These are phyloP conservation scores for Agapornis canus DNA, from an alignment of 2,797 vertebrate genomes.

Conservation along the genomic window DNA sequence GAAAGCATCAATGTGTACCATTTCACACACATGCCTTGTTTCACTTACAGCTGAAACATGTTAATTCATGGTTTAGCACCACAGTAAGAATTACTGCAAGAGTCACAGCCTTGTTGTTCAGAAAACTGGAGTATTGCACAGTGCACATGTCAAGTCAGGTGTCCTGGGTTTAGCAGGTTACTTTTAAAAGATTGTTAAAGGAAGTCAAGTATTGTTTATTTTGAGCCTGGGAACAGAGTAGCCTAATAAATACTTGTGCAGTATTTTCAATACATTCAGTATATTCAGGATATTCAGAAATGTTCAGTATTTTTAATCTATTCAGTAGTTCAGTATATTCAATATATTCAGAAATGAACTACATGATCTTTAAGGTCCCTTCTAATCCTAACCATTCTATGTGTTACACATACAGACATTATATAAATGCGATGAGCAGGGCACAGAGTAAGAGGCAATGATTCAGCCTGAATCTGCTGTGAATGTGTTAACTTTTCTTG, in stretches of 20 bases:
- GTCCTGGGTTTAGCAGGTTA: not conserved
- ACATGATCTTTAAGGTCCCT: not conserved
- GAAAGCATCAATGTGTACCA: not conserved
- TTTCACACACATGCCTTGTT: rapidly evolving
- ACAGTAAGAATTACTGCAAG: not conserved
- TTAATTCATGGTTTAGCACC: not conserved
- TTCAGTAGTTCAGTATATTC: too few relatives aligned
- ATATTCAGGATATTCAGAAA: too few relatives aligned
- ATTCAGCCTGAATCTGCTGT: not conserved
- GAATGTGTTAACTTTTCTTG: not conserved
- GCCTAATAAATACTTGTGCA: not conserved
- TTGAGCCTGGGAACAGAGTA: not conserved
- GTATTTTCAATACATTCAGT: too few relatives aligned
- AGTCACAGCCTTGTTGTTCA: not conserved
- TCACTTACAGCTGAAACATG: not conserved
- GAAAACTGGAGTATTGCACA: not conserved
- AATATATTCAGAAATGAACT: not conserved
- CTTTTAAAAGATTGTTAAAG: not conserved
- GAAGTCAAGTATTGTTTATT: not conserved
- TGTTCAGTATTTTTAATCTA: too few relatives aligned
- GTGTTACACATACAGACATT: not conserved
- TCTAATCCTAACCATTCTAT: not conserved
- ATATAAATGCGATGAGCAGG: not conserved
- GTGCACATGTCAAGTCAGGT: not conserved
- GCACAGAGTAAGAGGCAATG: not conserved